A percentile compares a stretch with the other conserved stretches of the same genome.
These are phyloP conservation scores for Asobara japonica DNA, from an alignment of 1,140 invertebrate genomes.

Conservation along the genomic window DNA sequence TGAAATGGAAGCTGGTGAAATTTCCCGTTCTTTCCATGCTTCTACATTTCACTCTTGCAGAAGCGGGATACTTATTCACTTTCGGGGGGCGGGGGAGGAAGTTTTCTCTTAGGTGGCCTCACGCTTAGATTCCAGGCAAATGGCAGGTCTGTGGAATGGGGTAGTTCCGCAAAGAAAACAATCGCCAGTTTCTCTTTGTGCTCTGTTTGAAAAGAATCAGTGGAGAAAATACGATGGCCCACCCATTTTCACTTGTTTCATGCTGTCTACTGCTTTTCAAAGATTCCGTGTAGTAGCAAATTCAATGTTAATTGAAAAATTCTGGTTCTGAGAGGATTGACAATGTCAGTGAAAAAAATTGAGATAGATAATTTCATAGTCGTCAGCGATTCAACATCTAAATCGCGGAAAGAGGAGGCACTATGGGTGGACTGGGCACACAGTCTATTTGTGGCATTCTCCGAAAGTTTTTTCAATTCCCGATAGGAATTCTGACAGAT, in stretches of 20 bases:
- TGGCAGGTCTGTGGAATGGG: not conserved
- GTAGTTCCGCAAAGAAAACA: not conserved
- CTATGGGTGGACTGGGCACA: no score
- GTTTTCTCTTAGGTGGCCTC: not conserved
- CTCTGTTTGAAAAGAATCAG: constrained; percentile 12
- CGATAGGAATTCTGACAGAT: no score
- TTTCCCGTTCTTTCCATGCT: no score
- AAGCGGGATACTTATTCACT: constrained; percentile 17
- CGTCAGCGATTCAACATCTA: no score
- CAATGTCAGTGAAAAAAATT: not conserved
- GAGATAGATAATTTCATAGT: not conserved
- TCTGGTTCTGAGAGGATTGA: not conserved
- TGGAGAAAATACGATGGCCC: not conserved
- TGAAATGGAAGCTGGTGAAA: no score
- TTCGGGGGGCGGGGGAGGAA: no score
- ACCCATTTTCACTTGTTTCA: not conserved
- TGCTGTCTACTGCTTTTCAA: not conserved
- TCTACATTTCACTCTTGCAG: not conserved
- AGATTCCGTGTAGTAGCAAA: not conserved
- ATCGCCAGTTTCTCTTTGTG: constrained; percentile 27
- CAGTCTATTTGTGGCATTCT: no score
- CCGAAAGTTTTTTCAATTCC: no score
- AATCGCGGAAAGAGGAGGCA: no score
- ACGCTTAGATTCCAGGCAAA: not conserved
- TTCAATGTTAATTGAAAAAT: not conserved